Conservation (phyloP, 2,797 vertebrate genomes). For the Parambassis ranga region DNA sequence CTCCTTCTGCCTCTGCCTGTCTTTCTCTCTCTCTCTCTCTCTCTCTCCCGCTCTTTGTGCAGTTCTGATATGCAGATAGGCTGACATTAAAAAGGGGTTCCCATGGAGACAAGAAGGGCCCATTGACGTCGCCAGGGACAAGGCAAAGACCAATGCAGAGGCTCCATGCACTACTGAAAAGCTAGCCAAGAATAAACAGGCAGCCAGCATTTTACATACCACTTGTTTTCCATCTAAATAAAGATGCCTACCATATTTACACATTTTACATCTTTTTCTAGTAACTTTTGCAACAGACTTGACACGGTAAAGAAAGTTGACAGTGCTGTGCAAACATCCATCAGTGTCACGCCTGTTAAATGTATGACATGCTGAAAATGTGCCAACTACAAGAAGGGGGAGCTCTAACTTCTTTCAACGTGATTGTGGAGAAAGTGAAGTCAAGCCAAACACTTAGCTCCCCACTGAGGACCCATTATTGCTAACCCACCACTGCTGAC, state of each 20-base stretch:
- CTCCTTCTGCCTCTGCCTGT: conserved; percentile 57
- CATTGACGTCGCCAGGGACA: conserved; percentile 72
- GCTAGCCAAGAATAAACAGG: conserved; percentile 68
- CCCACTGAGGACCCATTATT: conserved; percentile 32
- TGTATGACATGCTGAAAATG: conserved; percentile 18
- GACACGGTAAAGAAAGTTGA: conserved; percentile 14
- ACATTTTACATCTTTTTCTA: conserved; percentile 38
- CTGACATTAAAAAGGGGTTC: conserved; percentile 84
- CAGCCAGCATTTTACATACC: conserved; percentile 67
- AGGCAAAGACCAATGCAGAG: conserved; percentile 68
- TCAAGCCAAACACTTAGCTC: conserved; percentile 40
- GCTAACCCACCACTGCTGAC: conserved; percentile 18
- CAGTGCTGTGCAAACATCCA: conserved; percentile 17
- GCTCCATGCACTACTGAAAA: conserved; percentile 59
- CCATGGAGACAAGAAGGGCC: conserved; percentile 81
- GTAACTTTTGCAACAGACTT: conserved; percentile 47
- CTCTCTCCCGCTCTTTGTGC: conserved; percentile 67
- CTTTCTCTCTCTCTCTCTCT: conserved; percentile 42
- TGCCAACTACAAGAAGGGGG: not conserved
- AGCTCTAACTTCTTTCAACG: conserved; percentile 43
- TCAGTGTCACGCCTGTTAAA: conserved; percentile 43
- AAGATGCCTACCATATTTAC: conserved; percentile 48
- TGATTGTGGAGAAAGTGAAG: conserved; percentile 24
- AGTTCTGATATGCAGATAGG: conserved; percentile 83
- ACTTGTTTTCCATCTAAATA: conserved; percentile 63